Conservation (phyloP, 2,888 invertebrate genomes). For the Eurois occulta region DNA sequence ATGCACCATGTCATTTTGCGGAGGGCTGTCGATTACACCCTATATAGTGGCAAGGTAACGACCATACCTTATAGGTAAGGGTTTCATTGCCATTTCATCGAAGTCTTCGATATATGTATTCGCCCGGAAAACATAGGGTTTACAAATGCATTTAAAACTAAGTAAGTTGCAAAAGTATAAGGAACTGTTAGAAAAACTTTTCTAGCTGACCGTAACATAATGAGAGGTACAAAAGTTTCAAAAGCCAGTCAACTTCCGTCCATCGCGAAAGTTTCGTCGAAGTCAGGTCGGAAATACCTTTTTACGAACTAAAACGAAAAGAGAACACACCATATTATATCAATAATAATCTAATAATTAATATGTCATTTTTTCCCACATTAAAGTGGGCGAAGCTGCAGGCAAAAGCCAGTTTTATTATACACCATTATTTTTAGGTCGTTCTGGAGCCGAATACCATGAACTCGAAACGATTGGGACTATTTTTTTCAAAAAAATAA, state of each 20-base stretch:
- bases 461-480: no score
- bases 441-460: no score
- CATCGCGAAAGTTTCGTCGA: neutral
- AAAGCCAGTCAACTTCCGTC: neutral
- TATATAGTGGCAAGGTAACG: neutral
- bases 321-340: neutral
- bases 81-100: neutral
- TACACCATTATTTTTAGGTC: no score
- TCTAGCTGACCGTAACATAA: neutral
- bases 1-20: no score
- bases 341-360: neutral
- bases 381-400: neutral
- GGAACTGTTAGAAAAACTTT: neutral
- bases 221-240: neutral
- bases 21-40: no score
- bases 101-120: no score
- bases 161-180: neutral
- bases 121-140: no score
- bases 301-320: neutral
- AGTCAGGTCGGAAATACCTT: no score
- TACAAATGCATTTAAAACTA: neutral
- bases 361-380: neutral
- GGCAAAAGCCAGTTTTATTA: neutral
- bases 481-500: no score
- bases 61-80: neutral